A percentile compares a stretch with the other conserved stretches of the same genome.
phyloP scores from a whole-genome alignment of 2,888 invertebrate species.

The Perizoma flavofasciatum region DNA sequence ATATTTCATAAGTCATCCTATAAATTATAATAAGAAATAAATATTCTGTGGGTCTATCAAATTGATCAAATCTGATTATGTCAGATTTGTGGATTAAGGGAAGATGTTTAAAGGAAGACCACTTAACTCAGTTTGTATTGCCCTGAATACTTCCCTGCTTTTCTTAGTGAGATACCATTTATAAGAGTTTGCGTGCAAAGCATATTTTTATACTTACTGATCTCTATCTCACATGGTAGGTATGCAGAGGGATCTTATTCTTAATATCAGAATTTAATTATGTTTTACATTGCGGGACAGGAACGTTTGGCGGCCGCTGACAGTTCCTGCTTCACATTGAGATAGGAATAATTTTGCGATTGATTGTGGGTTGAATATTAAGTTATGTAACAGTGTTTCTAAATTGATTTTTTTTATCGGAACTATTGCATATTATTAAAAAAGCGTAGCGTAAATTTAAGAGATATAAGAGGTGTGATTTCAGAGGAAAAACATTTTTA shows the following conservation, averaged over 20 bases:
- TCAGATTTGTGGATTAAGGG: background rate
- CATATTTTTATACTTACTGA: constrained; percentile 39
- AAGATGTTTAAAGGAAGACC: background rate
- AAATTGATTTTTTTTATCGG: too few species aligned
- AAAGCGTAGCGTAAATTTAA: too few species aligned
- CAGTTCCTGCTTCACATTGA: constrained; percentile 10
- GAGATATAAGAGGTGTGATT: too few species aligned
- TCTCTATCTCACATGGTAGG: constrained; percentile 32
- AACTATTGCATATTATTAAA: too few species aligned
- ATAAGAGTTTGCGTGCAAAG: constrained; percentile 49
- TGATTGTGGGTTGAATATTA: constrained; percentile 6
- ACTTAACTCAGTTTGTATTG: background rate
- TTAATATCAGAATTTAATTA: constrained; percentile 36
- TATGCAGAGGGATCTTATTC: constrained; percentile 32
- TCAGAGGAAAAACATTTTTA: too few species aligned
- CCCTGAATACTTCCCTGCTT: constrained; percentile 5
- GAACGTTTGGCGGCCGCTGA: constrained; percentile 9
- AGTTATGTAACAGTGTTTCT: background rate
- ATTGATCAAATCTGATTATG: too few species aligned
- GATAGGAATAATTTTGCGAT: constrained; percentile 6
- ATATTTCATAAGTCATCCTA: too few species aligned
- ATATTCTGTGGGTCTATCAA: too few species aligned
- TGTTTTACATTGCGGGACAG: constrained; percentile 14
- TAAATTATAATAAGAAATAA: too few species aligned
- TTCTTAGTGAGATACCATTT: constrained; percentile 31